Evolutionary conservation across 1,140 invertebrate genomes (phyloP), one percentile per base, ranked within the genome.

Genomic region (Plodia interpunctella): DNA sequence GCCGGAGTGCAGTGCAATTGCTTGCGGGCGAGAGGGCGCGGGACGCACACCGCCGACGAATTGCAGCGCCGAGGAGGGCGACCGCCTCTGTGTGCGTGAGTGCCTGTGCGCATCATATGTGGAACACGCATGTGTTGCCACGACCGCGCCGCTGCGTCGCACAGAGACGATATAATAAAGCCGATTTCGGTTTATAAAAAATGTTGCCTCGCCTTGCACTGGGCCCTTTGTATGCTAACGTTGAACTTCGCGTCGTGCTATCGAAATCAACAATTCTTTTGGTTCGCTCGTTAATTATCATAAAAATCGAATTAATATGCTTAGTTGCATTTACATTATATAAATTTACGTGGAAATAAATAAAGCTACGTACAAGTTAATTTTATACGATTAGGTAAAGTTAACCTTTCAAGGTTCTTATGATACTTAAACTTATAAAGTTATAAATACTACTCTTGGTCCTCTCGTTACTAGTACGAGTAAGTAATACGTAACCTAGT

Each of bases 1-100:
- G 68, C 69, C 63, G 63, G 70, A 86, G 83, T 88, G 82, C 85
- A 88, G 78, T 88, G 83, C 86, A 88, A 88, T 88, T 88, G 85
- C 85, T 82, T 84, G 82, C 82, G 79, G 80, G 79, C 69, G 63
- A 62, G 67, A 69, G 74, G 70, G 76, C 70, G 74, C 74, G 78
- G 72, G 67, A 49, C 49, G 57, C 63, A 56, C 68, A 71, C 59
- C 64, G 35, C 76, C 83, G 76, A 86, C 84, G 86, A 88, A 90
- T 88, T 90, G 86, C 86, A 88, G 80, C 84, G 70, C 72, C 70
- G 78, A 79, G 75, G 85, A 81, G 81, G 78, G 83, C 78, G 68
- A 60, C 49, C 54, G 30, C 19, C 60, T 32, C 20, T 68, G 83
- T 87, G 80, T 84, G 85, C 72, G 85, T 82, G 80, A 79, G 74